These are phyloP conservation scores for Margaritifera margaritifera DNA, from an alignment of 2,888 invertebrate genomes.

Conservation along the genomic window DNA sequence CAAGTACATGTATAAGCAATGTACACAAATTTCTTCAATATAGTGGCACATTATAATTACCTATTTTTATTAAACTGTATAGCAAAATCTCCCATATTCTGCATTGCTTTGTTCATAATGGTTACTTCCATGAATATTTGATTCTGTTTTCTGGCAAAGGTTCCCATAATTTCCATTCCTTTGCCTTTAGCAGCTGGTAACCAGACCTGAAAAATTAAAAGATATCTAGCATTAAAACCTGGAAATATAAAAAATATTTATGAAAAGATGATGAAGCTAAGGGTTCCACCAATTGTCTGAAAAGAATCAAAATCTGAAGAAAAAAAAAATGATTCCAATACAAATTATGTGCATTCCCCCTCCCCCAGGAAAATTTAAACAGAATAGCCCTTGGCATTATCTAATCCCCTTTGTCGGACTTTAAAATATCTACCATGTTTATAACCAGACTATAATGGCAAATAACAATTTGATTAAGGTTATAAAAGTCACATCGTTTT, in stretches of 20 bases:
- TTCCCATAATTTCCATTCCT: slow-evolving; percentile 95
- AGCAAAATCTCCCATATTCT: slow-evolving; percentile 95
- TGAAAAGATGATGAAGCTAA: background rate
- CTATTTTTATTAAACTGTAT: slow-evolving; percentile 98
- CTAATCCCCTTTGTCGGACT: no score
- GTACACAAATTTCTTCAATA: background rate
- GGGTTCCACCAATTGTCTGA: background rate
- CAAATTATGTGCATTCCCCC: background rate
- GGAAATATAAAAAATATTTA: background rate
- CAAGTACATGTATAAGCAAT: background rate
- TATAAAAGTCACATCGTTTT: no score
- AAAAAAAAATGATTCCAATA: background rate
- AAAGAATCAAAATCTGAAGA: background rate
- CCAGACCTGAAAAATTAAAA: slow-evolving; percentile 78
- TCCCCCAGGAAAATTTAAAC: no score
- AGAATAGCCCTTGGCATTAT: no score
- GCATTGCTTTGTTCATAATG: slow-evolving; percentile 98
- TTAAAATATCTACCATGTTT: no score
- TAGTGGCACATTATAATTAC: slow-evolving; percentile 30
- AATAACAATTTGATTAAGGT: no score
- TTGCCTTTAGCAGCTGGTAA: slow-evolving; percentile 93
- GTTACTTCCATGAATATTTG: slow-evolving; percentile 96
- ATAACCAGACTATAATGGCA: no score
- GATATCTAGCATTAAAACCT: background rate
- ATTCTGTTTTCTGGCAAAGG: slow-evolving; percentile 86